phyloP scores from a whole-genome alignment of 2,113 vertebrate species.

The Tichodroma muraria region DNA sequence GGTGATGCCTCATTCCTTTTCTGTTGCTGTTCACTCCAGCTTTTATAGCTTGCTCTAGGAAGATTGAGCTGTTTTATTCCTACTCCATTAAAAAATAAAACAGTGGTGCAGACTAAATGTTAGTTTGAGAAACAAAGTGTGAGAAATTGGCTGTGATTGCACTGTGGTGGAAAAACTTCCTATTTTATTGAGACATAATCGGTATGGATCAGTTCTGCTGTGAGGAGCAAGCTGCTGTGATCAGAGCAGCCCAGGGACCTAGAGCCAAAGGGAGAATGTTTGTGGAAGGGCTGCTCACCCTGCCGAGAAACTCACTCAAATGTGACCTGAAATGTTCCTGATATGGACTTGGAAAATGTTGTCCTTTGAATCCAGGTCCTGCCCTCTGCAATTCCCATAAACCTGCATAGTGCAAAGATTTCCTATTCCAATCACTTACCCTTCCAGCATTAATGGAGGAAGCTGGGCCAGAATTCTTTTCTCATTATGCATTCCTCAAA shows the following conservation, averaged over 20 bases:
- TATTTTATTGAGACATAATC: neutral
- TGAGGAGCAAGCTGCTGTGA: neutral
- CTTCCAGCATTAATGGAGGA: neutral
- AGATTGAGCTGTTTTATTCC: neutral
- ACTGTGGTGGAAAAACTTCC: neutral
- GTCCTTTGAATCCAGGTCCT: neutral
- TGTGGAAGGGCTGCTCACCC: neutral
- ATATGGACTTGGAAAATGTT: neutral
- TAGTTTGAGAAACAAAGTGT: neutral
- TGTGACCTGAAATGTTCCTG: neutral
- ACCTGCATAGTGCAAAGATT: neutral
- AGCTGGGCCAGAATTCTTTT: neutral
- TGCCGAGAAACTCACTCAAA: neutral
- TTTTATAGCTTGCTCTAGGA: neutral
- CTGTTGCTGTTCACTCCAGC: neutral
- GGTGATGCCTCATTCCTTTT: neutral
- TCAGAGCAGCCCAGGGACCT: neutral
- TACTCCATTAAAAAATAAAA: neutral
- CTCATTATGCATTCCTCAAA: slow-evolving; percentile 15
- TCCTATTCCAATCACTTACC: neutral
- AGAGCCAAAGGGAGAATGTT: neutral
- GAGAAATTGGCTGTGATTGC: neutral
- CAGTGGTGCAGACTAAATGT: neutral
- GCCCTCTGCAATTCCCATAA: neutral
- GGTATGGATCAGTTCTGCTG: neutral